These are phyloP conservation scores for Latheticus oryzae DNA, from an alignment of 2,888 invertebrate genomes.

Conservation along the genomic window DNA sequence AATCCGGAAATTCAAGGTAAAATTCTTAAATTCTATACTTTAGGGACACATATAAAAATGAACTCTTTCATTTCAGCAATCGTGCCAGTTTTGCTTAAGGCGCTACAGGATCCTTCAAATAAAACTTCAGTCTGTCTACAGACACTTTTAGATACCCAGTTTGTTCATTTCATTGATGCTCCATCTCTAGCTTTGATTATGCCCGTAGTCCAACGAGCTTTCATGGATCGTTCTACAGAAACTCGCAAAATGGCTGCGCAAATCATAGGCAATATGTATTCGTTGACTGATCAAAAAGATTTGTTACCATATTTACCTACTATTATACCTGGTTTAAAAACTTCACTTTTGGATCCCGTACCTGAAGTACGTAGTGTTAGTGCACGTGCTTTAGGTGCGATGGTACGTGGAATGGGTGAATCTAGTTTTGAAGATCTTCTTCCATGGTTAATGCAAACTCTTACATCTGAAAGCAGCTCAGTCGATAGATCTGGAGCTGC, in stretches of 20 bases:
- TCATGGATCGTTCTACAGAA: slow-evolving; percentile 97
- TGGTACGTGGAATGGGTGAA: slow-evolving; percentile 98
- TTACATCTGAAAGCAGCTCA: slow-evolving; percentile 94
- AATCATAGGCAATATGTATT: slow-evolving; percentile 99
- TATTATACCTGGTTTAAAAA: slow-evolving; percentile 96
- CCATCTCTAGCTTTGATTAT: slow-evolving; percentile 98
- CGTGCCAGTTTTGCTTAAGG: slow-evolving; percentile 87
- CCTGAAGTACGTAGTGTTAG: slow-evolving; percentile 98
- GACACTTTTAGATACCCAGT: slow-evolving; percentile 93
- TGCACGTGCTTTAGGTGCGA: slow-evolving; percentile 95
- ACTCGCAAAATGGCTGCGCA: slow-evolving; percentile 99
- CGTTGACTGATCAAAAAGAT: slow-evolving; percentile 98
- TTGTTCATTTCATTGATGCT: slow-evolving; percentile 99
- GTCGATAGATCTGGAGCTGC: slow-evolving; percentile 97
- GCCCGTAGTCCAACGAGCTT: slow-evolving; percentile 98
- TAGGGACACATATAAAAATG: neutral
- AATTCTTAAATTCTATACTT: slow-evolving; percentile 33
- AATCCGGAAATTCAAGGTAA: slow-evolving; percentile 96
- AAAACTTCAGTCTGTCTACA: slow-evolving; percentile 95
- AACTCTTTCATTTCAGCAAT: slow-evolving; percentile 70
- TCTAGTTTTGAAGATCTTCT: slow-evolving; percentile 94
- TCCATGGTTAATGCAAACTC: slow-evolving; percentile 98
- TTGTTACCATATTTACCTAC: slow-evolving; percentile 94
- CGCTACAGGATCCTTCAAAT: slow-evolving; percentile 95
- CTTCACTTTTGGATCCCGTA: slow-evolving; percentile 95